Evolutionary conservation across 2,888 invertebrate genomes (phyloP).

Genomic region (Peribatodes rhomboidaria): DNA sequence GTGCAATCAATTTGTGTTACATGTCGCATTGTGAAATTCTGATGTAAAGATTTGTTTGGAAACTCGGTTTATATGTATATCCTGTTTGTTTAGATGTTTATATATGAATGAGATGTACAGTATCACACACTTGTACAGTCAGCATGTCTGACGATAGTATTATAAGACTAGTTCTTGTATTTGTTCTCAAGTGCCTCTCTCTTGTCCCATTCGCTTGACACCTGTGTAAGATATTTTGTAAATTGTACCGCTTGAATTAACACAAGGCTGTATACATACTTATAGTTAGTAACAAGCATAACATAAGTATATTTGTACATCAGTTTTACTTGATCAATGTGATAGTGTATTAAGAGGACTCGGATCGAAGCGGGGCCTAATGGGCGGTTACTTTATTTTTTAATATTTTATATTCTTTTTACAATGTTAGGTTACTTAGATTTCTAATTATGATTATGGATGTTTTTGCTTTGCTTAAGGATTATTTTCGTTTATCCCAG

Average conservation of each 20-base stretch:
- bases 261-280: conserved; percentile 77
- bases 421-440: conserved; percentile 63
- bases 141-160: conserved; percentile 60
- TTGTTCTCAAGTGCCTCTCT: conserved; percentile 83
- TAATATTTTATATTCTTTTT: conserved; percentile 74
- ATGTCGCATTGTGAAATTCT: conserved; percentile 61
- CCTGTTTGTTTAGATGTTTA: conserved; percentile 66
- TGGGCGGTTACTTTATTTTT: conserved; percentile 60
- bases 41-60: conserved; percentile 66
- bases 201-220: conserved; percentile 72
- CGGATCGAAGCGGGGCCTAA: conserved; percentile 58
- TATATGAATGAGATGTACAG: conserved; percentile 57
- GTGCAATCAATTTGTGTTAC: conserved; percentile 67
- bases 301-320: conserved; percentile 68
- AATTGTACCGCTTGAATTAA: conserved; percentile 70
- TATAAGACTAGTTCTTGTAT: conserved; percentile 67
- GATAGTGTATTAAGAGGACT: conserved; percentile 44
- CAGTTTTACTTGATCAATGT: conserved; percentile 52
- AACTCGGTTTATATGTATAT: conserved; percentile 76
- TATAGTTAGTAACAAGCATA: conserved; percentile 53
- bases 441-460: conserved; percentile 66
- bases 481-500: conserved; percentile 82
- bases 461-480: conserved; percentile 74
- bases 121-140: conserved; percentile 70
- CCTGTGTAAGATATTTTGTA: conserved; percentile 80